Evolutionary conservation across 1,140 invertebrate genomes (phyloP).

Genomic region (Psix sp.): DNA sequence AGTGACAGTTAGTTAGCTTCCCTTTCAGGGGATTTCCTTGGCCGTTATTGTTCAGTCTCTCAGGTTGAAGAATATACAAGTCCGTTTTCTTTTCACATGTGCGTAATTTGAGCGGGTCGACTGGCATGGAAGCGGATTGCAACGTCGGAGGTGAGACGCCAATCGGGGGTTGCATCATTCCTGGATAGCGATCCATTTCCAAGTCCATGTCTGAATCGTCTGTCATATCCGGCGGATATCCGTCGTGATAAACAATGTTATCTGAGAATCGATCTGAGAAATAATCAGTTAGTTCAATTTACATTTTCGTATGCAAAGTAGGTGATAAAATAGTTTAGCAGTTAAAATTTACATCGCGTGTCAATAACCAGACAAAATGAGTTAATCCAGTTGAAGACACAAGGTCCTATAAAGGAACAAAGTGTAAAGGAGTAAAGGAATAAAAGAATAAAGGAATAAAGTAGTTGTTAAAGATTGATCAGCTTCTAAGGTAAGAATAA

Average conservation of each 20-base stretch:
- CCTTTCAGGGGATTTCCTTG: slow-evolving; percentile 87
- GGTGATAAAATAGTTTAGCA: no score
- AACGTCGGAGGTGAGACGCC: slow-evolving; percentile 70
- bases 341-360: no score
- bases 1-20: slow-evolving; percentile 93
- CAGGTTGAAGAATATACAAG: slow-evolving; percentile 89
- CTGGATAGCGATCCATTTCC: slow-evolving; percentile 62
- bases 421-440: no score
- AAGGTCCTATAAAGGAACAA: no score
- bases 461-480: no score
- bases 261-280: slow-evolving; percentile 30
- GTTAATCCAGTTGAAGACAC: no score
- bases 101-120: slow-evolving; percentile 77
- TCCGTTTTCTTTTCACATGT: slow-evolving; percentile 92
- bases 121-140: slow-evolving; percentile 67
- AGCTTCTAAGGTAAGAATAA: no score
- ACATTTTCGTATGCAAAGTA: neutral
- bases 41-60: slow-evolving; percentile 86
- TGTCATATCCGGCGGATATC: slow-evolving; percentile 63
- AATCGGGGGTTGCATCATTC: slow-evolving; percentile 64
- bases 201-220: slow-evolving; percentile 61
- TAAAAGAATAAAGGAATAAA: no score
- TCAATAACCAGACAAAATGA: no score
- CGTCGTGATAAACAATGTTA: slow-evolving; percentile 67
- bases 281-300: neutral